Conservation (phyloP, 2,888 invertebrate species). For the Prostheceraeus crozeri region DNA sequence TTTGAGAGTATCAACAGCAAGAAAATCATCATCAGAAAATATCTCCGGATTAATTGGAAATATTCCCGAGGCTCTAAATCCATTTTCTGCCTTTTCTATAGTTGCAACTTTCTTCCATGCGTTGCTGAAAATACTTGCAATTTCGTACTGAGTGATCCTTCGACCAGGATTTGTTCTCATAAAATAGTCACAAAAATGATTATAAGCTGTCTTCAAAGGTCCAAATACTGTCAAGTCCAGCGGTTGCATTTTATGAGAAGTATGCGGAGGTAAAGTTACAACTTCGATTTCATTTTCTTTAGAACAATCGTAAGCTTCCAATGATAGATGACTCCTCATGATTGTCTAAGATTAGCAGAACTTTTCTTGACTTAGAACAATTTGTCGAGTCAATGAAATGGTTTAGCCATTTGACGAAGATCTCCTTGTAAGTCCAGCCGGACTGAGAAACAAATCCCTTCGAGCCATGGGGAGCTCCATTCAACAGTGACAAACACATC, state of each 20-base stretch:
- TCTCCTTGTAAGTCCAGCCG: constrained; percentile 41
- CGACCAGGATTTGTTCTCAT: constrained; percentile 47
- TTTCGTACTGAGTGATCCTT: constrained; percentile 47
- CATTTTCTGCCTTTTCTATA: constrained; percentile 11
- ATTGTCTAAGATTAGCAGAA: constrained; percentile 38
- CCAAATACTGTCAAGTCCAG: constrained; percentile 45
- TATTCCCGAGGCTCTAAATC: constrained; percentile 32
- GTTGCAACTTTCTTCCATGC: constrained; percentile 25
- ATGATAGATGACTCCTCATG: constrained; percentile 39
- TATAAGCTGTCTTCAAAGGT: constrained; percentile 47
- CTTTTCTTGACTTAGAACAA: constrained; percentile 34
- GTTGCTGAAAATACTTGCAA: constrained; percentile 38
- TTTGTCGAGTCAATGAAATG: constrained; percentile 38
- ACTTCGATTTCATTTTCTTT: constrained; percentile 39
- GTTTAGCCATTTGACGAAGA: constrained; percentile 39
- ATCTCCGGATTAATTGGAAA: constrained; percentile 29
- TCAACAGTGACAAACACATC: constrained; percentile 33
- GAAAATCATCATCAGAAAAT: constrained; percentile 31
- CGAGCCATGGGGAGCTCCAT: constrained; percentile 34
- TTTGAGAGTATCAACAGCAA: constrained; percentile 4
- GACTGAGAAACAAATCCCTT: constrained; percentile 33
- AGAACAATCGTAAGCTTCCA: constrained; percentile 37
- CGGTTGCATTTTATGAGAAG: constrained; percentile 38
- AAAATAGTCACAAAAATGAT: constrained; percentile 49
- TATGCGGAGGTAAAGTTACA: constrained; percentile 41